Percentiles rank a stretch among this genome's conserved stretches.
Evolutionary conservation across 2,797 vertebrate species (phyloP).

Genomic region (Urosaurus nigricauda): DNA sequence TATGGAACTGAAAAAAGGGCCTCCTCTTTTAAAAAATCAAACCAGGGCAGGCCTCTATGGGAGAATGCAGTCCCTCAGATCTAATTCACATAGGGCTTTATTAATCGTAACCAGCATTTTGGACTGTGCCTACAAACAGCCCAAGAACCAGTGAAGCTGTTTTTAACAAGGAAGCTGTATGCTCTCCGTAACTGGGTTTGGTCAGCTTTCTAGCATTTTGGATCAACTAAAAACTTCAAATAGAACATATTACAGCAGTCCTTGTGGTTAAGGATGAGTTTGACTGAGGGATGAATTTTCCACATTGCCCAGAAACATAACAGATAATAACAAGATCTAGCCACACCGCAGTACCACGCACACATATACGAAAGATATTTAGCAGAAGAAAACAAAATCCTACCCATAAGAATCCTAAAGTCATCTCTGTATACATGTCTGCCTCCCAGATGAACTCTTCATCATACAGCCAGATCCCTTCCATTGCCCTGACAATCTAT

Average conservation of each 20-base stretch:
- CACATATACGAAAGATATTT: slow-evolving; percentile 19
- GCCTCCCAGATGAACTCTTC: slow-evolving; percentile 51
- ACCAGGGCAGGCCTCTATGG: not conserved
- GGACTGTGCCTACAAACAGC: not conserved
- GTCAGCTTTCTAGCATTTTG: not conserved
- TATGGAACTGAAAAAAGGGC: not conserved
- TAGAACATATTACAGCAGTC: not conserved
- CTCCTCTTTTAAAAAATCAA: not conserved
- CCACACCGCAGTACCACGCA: not conserved
- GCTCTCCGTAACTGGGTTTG: not conserved
- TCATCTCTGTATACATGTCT: slow-evolving; percentile 61
- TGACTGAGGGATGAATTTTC: not conserved
- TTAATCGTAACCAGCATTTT: not conserved
- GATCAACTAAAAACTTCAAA: not conserved
- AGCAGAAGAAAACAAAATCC: slow-evolving; percentile 45
- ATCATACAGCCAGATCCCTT: slow-evolving; percentile 30
- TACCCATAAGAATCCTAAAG: slow-evolving; percentile 63
- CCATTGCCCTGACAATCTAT: slow-evolving; percentile 46
- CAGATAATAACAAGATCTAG: not conserved
- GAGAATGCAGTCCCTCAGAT: not conserved
- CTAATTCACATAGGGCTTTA: not conserved
- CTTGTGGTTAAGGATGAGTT: not conserved
- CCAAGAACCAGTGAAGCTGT: not conserved
- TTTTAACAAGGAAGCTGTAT: not conserved
- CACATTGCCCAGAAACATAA: not conserved